Conservation (phyloP, 92 coral and sea anemone species). For the Paramuricea clavata region DNA sequence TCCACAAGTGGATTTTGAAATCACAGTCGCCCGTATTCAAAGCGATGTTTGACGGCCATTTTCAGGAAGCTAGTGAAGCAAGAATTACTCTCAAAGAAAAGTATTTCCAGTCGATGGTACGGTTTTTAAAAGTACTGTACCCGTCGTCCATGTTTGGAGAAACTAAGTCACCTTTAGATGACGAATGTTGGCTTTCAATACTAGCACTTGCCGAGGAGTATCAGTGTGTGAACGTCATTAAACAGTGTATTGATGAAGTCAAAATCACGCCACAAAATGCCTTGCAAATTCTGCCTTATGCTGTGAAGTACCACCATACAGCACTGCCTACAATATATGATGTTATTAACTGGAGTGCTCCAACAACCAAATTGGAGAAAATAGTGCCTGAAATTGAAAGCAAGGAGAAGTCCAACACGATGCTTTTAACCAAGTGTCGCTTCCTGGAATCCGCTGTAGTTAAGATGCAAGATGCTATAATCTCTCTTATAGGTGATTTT, state of each 20-base stretch:
- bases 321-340: not conserved
- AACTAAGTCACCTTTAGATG: not conserved
- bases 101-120: not conserved
- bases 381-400: not conserved
- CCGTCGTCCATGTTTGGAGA: conserved; percentile 2
- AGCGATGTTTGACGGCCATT: conserved; percentile 41
- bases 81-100: conserved; percentile 22
- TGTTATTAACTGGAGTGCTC: not conserved
- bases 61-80: conserved; percentile 18
- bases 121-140: conserved; percentile 11
- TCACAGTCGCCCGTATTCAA: conserved; percentile 36
- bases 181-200: not conserved
- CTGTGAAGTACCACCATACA: not conserved
- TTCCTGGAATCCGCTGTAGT: not conserved
- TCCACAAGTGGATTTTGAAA: conserved; percentile 23
- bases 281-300: conserved; percentile 22
- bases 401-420: not conserved
- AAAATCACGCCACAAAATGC: conserved; percentile 8
- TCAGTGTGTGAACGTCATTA: not conserved
- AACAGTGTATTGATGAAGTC: conserved; percentile 11
- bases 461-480: not conserved
- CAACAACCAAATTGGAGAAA: not conserved
- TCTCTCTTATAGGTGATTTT: not conserved
- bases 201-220: conserved; percentile 27
- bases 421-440: not conserved